Evolutionary conservation across 2,113 vertebrate genomes (phyloP).

Genomic region (Sinosuthora webbiana): DNA sequence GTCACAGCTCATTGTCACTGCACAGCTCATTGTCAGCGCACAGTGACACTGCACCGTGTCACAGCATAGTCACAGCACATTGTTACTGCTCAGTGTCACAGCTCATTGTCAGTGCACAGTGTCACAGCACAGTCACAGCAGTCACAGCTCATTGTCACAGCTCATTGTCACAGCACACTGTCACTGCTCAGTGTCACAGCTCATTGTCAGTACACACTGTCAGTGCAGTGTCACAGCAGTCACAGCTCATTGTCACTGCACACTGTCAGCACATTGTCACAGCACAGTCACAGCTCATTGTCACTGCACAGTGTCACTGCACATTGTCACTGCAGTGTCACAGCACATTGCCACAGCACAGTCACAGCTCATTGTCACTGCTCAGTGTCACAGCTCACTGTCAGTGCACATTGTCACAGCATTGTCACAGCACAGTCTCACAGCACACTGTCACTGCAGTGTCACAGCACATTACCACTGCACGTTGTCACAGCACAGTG

Average conservation of each 20-base stretch:
- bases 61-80: not conserved
- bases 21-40: not conserved
- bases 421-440: no score
- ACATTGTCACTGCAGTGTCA: not conserved
- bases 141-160: not conserved
- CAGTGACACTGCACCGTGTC: not conserved
- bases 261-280: not conserved
- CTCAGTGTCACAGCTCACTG: not conserved
- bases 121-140: not conserved
- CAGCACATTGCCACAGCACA: no score
- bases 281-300: no score
- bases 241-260: fast-evolving
- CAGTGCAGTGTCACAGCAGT: not conserved
- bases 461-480: not conserved
- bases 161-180: no score
- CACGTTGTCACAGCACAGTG: no score
- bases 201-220: not conserved
- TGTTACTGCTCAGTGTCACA: not conserved
- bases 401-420: no score
- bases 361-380: no score
- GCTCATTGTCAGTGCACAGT: not conserved
- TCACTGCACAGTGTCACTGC: no score
- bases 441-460: no score
- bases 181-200: no score
- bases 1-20: no score